Evolutionary conservation across 2,888 invertebrate species (phyloP).

Genomic region (Zygogramma bicolorata): DNA sequence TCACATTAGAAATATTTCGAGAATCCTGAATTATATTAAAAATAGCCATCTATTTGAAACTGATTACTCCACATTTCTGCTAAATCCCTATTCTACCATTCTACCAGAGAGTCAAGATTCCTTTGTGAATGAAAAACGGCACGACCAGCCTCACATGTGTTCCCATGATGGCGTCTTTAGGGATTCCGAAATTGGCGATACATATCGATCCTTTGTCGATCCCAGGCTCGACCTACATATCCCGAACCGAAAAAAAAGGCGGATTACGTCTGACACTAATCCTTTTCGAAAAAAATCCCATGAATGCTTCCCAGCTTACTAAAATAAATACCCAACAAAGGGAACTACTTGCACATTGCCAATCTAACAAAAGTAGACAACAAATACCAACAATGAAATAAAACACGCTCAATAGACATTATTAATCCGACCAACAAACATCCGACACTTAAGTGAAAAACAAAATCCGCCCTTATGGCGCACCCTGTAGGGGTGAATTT

Average conservation of each 20-base stretch:
- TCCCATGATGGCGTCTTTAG: neutral
- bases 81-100: too few relatives aligned
- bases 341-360: constrained; percentile 66
- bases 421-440: constrained; percentile 66
- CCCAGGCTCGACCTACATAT: constrained; percentile 37
- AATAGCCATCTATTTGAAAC: too few relatives aligned
- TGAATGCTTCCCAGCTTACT: constrained; percentile 66
- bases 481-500: constrained; percentile 36
- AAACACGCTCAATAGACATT: constrained; percentile 68
- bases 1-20: too few relatives aligned
- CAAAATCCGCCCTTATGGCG: constrained; percentile 41
- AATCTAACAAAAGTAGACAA: constrained; percentile 66
- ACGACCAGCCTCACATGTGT: neutral
- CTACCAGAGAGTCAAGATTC: neutral
- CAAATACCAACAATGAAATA: constrained; percentile 68
- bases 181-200: constrained; percentile 12
- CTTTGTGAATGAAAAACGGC: neutral
- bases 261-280: constrained; percentile 63
- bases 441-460: constrained; percentile 59
- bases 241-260: constrained; percentile 51
- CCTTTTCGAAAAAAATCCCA: constrained; percentile 62
- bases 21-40: too few relatives aligned
- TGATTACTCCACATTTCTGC: too few relatives aligned
- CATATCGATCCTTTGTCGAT: constrained; percentile 26
- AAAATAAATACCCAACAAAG: constrained; percentile 67